phyloP scores from a whole-genome alignment of 2,888 invertebrate genomes.

The Lissocephala sabroskyi region DNA sequence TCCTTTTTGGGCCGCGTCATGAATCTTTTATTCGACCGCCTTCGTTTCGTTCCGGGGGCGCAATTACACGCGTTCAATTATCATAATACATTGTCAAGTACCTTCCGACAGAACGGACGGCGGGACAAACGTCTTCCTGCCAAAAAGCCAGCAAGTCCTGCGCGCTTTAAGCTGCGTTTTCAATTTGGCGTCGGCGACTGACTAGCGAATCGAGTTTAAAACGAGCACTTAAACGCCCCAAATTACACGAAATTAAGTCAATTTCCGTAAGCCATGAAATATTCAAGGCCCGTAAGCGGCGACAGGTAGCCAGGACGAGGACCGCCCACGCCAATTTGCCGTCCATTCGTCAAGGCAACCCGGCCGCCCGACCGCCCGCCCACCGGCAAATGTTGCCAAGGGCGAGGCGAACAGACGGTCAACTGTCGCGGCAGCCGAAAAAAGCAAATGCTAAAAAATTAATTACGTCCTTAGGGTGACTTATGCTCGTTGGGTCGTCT shows the following conservation, averaged over 20 bases:
- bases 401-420: background rate
- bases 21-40: constrained; percentile 52
- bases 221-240: constrained; percentile 15
- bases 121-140: too few relatives aligned
- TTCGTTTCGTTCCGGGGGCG: constrained; percentile 39
- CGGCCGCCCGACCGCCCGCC: background rate
- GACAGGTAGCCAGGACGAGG: background rate
- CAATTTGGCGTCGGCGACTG: constrained; percentile 29
- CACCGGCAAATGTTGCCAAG: background rate
- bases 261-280: constrained; percentile 56
- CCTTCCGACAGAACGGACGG: too few relatives aligned
- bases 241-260: constrained; percentile 60
- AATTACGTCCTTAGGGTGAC: constrained; percentile 69
- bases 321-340: constrained; percentile 47
- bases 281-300: constrained; percentile 35
- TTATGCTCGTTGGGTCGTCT: constrained; percentile 31
- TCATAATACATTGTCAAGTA: constrained; percentile 57
- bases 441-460: constrained; percentile 69
- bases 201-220: constrained; percentile 31
- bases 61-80: constrained; percentile 68
- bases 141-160: too few relatives aligned
- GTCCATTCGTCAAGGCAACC: constrained; percentile 60
- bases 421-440: constrained; percentile 14
- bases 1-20: constrained; percentile 25
- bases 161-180: constrained; percentile 29